Conservation (phyloP, 2,113 vertebrate genomes). For the Bubo blakistoni region DNA sequence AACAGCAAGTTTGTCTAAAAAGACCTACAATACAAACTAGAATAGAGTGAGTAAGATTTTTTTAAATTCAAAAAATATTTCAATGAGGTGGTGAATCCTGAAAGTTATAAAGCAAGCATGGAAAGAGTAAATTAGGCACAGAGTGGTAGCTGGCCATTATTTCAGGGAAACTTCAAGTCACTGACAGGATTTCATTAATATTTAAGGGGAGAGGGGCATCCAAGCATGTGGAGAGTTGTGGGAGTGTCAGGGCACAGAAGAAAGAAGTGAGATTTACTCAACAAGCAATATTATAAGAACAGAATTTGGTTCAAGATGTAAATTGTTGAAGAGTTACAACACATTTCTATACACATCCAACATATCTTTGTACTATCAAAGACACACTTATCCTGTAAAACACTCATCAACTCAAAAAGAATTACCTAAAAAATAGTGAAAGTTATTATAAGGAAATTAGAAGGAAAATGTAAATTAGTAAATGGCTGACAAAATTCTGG, state of each 20-base stretch:
- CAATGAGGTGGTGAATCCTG: background rate
- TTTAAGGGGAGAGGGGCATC: background rate
- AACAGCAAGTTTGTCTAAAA: background rate
- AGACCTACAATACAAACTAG: background rate
- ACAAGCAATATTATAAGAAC: background rate
- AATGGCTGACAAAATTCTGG: background rate
- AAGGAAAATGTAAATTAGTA: background rate
- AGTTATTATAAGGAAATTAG: background rate
- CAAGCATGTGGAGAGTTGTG: background rate
- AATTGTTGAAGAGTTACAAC: background rate
- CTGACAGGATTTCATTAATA: background rate
- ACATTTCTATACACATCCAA: background rate
- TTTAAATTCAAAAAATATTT: background rate
- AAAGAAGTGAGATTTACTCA: background rate
- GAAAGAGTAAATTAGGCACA: background rate
- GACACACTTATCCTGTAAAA: background rate
- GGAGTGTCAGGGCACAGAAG: background rate
- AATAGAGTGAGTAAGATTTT: background rate
- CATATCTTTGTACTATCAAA: background rate
- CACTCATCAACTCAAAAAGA: background rate
- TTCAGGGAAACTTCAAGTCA: background rate
- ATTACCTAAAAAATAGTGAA: background rate
- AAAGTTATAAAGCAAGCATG: background rate
- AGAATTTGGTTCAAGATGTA: background rate
- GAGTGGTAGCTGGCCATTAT: background rate